Evolutionary conservation across 37 sponge, comb jelly and placozoan species (phyloP), one percentile per base, ranked within the genome.

Genomic region (Eunapius fragilis): DNA sequence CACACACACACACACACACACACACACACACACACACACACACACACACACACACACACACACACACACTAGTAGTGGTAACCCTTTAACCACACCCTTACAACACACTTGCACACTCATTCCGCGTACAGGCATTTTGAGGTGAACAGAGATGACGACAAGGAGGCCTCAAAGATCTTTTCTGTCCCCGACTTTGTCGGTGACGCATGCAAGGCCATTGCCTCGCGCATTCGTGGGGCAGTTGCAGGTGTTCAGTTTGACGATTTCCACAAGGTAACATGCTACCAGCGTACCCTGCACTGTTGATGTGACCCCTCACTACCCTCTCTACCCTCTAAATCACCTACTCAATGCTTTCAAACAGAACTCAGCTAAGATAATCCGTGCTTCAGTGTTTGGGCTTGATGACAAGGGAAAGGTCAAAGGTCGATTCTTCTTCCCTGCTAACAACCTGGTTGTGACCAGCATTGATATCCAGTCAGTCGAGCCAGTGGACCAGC

Each of bases 181-280:
- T 96, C 99, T 33, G 99, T 99, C 6, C 99, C 99, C 23, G 99
- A 99, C 78, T 99, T 99, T 87, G 96, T 97, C 31, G 99, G 99
- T 12, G 99, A 99, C 83, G 96, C 99, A 31, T 99, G 99, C 86
- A 99, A 99, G 76, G 99, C 99, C 74, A 97, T 99, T 78, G 99
- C 99, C 75, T 99, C 99, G 32, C 91, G 99, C 31, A 89, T 99
- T 48, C 92, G 97, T 87, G 99, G 99, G 79, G 94, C 97, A 32
- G 99, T 99, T 3, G 99, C 99, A 45, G 90, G 91, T 24, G 97
- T 97, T 13, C 96, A 94, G 87, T 99, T 99, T 84, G 99, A 99
- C 36, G 99, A 99, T 85, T 99, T 99, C 86, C 99, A 99, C 85
- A 99, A 97, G 95, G 97, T 92, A 72, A 41, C 41, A 41, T 41